These are phyloP conservation scores for Macquaria ambigua DNA, from an alignment of 2,113 vertebrate species.

Conservation along the genomic window DNA sequence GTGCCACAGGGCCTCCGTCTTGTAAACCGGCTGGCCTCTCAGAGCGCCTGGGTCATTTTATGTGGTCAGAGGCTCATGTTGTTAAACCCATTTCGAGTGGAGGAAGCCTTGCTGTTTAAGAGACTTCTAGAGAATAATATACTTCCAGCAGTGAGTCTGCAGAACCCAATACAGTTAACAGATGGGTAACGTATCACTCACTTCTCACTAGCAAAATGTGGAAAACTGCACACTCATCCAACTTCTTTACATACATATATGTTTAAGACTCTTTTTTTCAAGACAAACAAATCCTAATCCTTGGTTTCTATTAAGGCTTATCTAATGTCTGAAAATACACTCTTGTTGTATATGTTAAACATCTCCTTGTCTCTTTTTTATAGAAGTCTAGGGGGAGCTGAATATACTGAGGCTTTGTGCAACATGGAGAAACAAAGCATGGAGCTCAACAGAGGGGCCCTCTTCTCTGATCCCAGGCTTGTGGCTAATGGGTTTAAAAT, in stretches of 20 bases:
- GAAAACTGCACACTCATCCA: conserved; percentile 26
- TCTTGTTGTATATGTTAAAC: conserved; percentile 7
- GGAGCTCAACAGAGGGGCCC: conserved; percentile 76
- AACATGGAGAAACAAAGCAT: conserved; percentile 87
- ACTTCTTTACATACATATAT: conserved; percentile 8
- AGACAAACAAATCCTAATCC: not conserved
- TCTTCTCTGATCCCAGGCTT: conserved; percentile 91
- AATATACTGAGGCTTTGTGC: conserved; percentile 86
- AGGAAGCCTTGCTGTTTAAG: conserved; percentile 92
- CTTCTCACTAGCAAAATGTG: conserved; percentile 40
- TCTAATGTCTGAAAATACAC: not conserved
- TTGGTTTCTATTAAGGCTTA: not conserved
- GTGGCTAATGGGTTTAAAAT: conserved; percentile 94
- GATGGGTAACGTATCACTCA: conserved; percentile 89
- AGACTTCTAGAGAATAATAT: conserved; percentile 92
- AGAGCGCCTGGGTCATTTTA: conserved; percentile 91
- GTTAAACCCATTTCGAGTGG: conserved; percentile 93
- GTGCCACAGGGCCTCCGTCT: conserved; percentile 81
- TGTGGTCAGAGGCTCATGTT: conserved; percentile 88
- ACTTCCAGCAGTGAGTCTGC: conserved; percentile 88
- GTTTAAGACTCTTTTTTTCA: not conserved
- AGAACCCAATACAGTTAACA: conserved; percentile 89
- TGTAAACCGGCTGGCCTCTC: conserved; percentile 89
- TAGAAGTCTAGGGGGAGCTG: conserved; percentile 88
- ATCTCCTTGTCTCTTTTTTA: conserved; percentile 16